These are phyloP conservation scores for Toxotes jaculatrix DNA, from an alignment of 2,113 vertebrate species.

Conservation along the genomic window DNA sequence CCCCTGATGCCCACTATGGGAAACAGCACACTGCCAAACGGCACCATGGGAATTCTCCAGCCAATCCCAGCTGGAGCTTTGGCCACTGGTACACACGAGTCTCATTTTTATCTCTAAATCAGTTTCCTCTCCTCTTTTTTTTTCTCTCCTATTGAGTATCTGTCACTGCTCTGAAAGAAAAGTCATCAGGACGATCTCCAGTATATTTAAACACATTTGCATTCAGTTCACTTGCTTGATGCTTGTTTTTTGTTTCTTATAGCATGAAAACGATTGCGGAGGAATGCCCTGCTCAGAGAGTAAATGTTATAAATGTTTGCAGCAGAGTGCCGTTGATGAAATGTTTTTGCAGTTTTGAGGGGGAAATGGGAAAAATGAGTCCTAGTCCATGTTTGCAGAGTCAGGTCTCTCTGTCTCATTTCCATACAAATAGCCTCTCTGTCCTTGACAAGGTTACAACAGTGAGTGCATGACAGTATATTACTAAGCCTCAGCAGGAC, in stretches of 20 bases:
- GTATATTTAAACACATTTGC: neutral
- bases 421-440: slow-evolving; percentile 26
- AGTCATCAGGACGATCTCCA: neutral
- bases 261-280: neutral
- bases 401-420: slow-evolving; percentile 43
- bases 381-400: slow-evolving; percentile 26
- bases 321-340: neutral
- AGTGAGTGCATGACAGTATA: slow-evolving; percentile 1
- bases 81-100: slow-evolving; percentile 50
- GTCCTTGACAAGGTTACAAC: slow-evolving; percentile 38
- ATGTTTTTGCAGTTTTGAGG: slow-evolving; percentile 12
- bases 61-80: slow-evolving; percentile 83
- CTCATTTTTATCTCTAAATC: slow-evolving; percentile 8
- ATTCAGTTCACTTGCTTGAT: neutral
- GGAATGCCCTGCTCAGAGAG: neutral
- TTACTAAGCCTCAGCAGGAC: slow-evolving; percentile 1
- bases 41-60: slow-evolving; percentile 88
- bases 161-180: slow-evolving; percentile 2
- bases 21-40: slow-evolving; percentile 89
- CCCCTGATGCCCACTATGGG: slow-evolving; percentile 90
- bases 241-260: neutral
- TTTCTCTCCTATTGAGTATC: neutral
- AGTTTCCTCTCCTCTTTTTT: neutral
- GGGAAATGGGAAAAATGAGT: neutral
- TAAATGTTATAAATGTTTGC: neutral